Base-by-base conservation (phyloP, 2,797 vertebrate genomes). In the Balearica regulorum region DNA sequence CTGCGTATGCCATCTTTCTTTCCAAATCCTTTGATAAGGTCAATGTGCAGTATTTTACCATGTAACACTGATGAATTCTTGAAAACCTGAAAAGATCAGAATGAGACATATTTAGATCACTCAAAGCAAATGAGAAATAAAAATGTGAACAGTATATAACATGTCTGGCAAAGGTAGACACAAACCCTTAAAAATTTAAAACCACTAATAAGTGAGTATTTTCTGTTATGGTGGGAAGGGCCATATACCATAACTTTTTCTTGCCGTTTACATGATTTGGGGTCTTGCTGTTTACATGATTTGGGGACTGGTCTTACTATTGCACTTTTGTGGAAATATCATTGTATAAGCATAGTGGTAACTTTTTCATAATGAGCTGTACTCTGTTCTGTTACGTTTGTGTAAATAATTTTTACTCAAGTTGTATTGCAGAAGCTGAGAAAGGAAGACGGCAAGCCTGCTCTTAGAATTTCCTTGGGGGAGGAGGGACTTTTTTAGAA, bases 381-480 rank as follows among this genome's bases (percentile, higher is more conserved):
- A 37, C 78, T 83, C n/a, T 25, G 6, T 84, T 90, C 77, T 85
- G 37, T 83, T 76, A 54, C 13, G 2, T n/a, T 83, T 65, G 37
- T 69, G 70, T 81, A 90, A 87, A 87, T 84, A 61, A 54, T 64
- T 86, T 96, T 75, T 80, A 54, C 48, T 91, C 33, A n/a, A 94
- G 70, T 62, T 89, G 70, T 66, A 37, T 89, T 83, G 77, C 35
- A 72, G 80, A 90, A 94, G 53, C 71, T 83, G 91, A 89, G 91
- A 87, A 87, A 93, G 82, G 61, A 90, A 16, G 46, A 22, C 5
- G 15, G 37, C 61, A 87, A 94, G 53, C 75, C 29, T 71, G 70
- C 80, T 51, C 37, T 62, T 90, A 93, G 75, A 93, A 81, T 88
- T 97, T 97, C 86, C 91, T 94, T 2, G 31, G 71, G 87, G 85